Conservation (phyloP, 2,113 vertebrate species). For the Sialia sialis region DNA sequence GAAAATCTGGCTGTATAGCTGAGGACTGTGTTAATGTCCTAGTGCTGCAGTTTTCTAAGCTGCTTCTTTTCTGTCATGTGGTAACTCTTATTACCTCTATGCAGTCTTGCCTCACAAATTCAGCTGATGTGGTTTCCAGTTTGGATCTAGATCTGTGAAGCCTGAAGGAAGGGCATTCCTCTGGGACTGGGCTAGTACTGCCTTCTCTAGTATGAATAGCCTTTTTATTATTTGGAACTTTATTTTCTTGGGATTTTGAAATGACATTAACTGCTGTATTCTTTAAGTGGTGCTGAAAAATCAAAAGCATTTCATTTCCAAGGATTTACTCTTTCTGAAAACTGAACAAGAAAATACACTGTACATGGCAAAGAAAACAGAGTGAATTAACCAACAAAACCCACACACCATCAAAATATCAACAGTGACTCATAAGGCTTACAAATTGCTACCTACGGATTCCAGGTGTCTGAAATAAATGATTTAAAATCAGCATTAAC, state of each 20-base stretch:
- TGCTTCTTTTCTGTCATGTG: neutral
- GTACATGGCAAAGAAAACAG: neutral
- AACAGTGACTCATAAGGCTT: conserved; percentile 3
- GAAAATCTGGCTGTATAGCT: neutral
- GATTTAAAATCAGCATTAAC: neutral
- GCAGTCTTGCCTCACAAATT: neutral
- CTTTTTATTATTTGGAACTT: neutral
- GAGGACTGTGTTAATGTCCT: neutral
- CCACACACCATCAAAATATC: neutral
- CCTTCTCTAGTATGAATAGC: neutral
- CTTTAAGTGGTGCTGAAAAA: neutral
- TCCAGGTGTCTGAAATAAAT: conserved; percentile 1
- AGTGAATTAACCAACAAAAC: neutral
- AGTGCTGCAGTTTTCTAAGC: neutral
- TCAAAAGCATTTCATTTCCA: neutral
- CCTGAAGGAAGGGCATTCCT: neutral
- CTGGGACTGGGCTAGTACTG: neutral
- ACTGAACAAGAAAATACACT: neutral
- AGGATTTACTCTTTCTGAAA: neutral
- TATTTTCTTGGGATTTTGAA: neutral
- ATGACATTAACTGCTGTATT: neutral
- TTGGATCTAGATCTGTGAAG: neutral
- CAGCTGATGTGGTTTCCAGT: neutral
- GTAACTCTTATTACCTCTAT: neutral
- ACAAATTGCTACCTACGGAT: neutral